Base-by-base conservation (phyloP, 2,113 vertebrate species). In the Spea multiplicata region DNA sequence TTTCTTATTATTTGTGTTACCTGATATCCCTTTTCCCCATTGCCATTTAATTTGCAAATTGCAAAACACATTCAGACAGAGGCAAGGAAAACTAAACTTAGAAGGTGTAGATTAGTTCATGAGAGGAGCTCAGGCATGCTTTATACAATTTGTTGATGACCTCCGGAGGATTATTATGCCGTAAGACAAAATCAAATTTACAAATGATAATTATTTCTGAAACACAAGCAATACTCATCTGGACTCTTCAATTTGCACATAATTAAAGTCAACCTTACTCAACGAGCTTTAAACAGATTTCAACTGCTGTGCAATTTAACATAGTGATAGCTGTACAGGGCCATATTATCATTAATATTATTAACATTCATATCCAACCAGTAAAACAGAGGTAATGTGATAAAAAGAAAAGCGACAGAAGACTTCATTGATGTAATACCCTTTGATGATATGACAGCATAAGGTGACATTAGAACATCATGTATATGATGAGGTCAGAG, bases 201-300 rank as follows among this genome's bases (percentile, higher is more conserved):
- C 75, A 69, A 55, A 75, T 48, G 9, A 46, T 76, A 76, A 76
- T 69, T 59, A 67, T 55, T 6, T 16, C 64, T 69, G 9, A 6
- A 57, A 44, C 66, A 76, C 64, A 67, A 67, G n/a, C 16, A 7
- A 30, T 49, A 68, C 44, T 59, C 30, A 12, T 48, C 4, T 30
- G 7, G 6, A 53, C 14, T n/a, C 44, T 59, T 76, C 52, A 76
- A 76, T 76, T 76, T 76, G 69, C 75, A 76, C 64, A 67, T 75
- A 55, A 9, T 46, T 55, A 45, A 75, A 69, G 13, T 47, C 55
- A 59, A 75, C 5, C 8, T 17, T 45, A 59, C 6, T 68, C 59
- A 48, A 59, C 57, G 48, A 76, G 52, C 52, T 76, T 14, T 69
- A 69, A 76, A 76, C 13, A 55, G 44, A 75, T 16, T 75, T 7